Evolutionary conservation across 2,888 invertebrate species (phyloP), one percentile per base, ranked within the genome.

Genomic region (Clunio marinus): DNA sequence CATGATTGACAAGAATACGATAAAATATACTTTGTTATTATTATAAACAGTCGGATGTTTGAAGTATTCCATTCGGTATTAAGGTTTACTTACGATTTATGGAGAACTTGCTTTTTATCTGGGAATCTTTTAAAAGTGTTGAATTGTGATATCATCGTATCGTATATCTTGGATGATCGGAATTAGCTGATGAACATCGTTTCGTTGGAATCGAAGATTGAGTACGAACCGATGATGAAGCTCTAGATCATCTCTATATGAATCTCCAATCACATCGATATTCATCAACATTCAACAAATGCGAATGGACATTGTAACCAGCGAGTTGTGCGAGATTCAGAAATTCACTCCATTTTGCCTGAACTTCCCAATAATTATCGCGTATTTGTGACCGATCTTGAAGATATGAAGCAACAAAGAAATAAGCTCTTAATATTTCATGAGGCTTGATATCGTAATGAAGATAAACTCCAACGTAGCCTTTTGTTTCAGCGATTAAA

Each of bases 241-340:
- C 55, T 17, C 66, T 13, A 15, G 66, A 66, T 35, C 46, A 66
- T 66, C 55, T 66, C 66, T 68, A 68, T 58, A 68, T 68, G 17
- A 68, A 68, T n/a, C 68, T 22, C 79, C 78, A 79, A 70, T 78
- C 78, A 68, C 78, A 75, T 71, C 85, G 82, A 83, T 85, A 87
- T 74, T 84, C 83, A 62, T 83, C 84, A 1, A 83, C 79, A 62
- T 83, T 76, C 24, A 87, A 73, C 24, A 86, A 77, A 75, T 86
- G 85, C 70, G 80, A 81, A 60, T 79, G 79, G 17, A 82, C 76
- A 65, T 80, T 78, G 87, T 87, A 87, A 59, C 84, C 77, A 74
- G 83, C 83, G 75, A 76, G 77, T 74, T 75, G 78, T 68, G 74
- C 75, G 67, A 73, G 78, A 73, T 70, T 78, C 72, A 72, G 73